A percentile compares a stretch with the other conserved stretches of the same genome.
These are phyloP conservation scores for Cephalotes varians DNA, from an alignment of 2,888 invertebrate genomes.

Conservation along the genomic window DNA sequence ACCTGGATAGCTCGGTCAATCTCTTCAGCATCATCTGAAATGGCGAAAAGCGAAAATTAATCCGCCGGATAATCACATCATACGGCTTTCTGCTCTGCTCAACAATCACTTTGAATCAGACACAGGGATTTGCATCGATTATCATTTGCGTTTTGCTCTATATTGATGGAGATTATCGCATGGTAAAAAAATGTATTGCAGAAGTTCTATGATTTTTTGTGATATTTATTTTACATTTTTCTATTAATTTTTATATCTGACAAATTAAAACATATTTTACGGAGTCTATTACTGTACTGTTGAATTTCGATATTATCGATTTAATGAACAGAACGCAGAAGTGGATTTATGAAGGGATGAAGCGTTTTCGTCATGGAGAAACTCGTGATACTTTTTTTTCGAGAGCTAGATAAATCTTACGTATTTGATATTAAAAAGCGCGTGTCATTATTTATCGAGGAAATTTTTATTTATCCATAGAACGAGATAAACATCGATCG, in stretches of 20 bases:
- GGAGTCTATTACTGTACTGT: background rate
- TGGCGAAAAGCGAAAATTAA: conserved; percentile 53
- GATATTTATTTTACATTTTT: background rate
- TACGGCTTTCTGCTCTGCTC: background rate
- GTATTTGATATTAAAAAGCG: conserved; percentile 24
- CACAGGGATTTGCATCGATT: background rate
- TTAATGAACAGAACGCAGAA: conserved; percentile 24
- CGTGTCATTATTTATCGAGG: conserved; percentile 18
- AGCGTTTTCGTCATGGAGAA: background rate
- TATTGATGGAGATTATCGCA: background rate
- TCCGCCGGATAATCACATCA: conserved; percentile 31
- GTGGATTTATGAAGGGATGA: conserved; percentile 11
- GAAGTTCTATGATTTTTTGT: background rate
- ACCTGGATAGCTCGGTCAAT: conserved; percentile 62
- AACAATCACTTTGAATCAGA: background rate
- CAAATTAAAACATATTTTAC: background rate
- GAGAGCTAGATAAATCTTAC: conserved; percentile 35
- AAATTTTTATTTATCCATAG: conserved; percentile 1
- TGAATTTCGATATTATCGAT: background rate
- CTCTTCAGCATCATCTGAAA: conserved; percentile 70
- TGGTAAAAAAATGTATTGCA: background rate
- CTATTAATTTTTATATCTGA: background rate
- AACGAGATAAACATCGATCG: conserved; percentile 2
- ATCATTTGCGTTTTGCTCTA: background rate
- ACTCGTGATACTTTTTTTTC: conserved; percentile 34